Conservation (phyloP, 2,797 vertebrate species). For the Ispidina picta region DNA sequence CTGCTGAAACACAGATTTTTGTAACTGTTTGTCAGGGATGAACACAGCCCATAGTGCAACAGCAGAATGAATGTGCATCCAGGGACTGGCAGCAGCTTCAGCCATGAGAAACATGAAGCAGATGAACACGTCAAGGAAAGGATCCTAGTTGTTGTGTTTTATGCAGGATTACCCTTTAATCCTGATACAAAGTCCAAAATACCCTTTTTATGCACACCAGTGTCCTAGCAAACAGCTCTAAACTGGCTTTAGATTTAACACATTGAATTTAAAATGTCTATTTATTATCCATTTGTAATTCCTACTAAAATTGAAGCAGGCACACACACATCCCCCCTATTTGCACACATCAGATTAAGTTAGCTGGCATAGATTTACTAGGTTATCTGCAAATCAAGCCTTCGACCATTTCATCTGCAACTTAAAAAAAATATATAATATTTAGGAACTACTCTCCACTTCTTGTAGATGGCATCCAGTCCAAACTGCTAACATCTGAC, state of each 20-base stretch:
- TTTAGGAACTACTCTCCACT: neutral
- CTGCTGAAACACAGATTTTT: neutral
- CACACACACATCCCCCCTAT: neutral
- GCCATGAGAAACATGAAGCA: neutral
- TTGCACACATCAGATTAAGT: neutral
- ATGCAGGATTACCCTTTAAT: neutral
- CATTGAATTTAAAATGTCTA: neutral
- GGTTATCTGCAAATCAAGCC: neutral
- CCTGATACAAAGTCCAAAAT: neutral
- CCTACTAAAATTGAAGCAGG: neutral
- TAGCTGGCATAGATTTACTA: neutral
- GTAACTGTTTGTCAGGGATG: conserved; percentile 18
- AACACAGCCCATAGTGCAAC: neutral
- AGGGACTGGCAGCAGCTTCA: neutral
- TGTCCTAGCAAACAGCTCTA: neutral
- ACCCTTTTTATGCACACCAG: neutral
- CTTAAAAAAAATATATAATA: neutral
- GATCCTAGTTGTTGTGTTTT: neutral
- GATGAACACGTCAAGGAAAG: neutral
- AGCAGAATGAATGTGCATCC: neutral
- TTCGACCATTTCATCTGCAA: neutral
- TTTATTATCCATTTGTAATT: neutral
- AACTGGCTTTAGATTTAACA: neutral
- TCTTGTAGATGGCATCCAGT: neutral
- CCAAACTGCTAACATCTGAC: neutral